Percentiles rank a stretch among this genome's conserved stretches.
phyloP scores from a whole-genome alignment of 1,140 invertebrate genomes.

The Temnothorax curvispinosus region DNA sequence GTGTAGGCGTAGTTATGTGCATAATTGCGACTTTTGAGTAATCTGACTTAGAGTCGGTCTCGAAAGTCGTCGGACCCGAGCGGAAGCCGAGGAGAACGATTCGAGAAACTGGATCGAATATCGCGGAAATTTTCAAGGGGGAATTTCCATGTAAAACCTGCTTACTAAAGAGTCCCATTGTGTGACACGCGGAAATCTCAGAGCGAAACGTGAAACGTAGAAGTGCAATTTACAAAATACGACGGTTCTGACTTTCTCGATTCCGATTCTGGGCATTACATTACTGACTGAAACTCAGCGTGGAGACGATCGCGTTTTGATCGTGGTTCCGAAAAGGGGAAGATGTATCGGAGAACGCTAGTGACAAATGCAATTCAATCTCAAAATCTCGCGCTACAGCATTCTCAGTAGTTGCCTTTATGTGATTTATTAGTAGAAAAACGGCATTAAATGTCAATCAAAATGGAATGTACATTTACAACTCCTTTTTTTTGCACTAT shows the following conservation, averaged over 20 bases:
- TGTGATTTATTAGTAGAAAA: neutral
- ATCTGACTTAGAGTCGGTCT: slow-evolving; percentile 27
- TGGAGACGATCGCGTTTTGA: slow-evolving; percentile 51
- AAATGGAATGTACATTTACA: neutral
- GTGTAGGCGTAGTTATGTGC: slow-evolving; percentile 69
- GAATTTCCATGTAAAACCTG: no score
- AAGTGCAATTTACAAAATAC: neutral
- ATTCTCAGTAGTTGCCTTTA: slow-evolving; percentile 19
- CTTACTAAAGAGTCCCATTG: neutral
- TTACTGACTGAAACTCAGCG: slow-evolving; percentile 44
- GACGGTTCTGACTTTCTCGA: slow-evolving; percentile 1
- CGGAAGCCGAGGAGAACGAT: neutral
- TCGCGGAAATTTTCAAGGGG: neutral
- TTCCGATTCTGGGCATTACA: slow-evolving; percentile 54
- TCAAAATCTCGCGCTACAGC: neutral
- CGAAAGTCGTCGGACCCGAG: slow-evolving; percentile 27
- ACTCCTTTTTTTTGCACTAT: neutral
- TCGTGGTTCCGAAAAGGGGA: neutral
- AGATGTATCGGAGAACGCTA: neutral
- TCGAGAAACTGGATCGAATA: neutral
- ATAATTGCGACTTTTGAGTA: slow-evolving; percentile 36
- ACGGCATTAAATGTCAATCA: slow-evolving; percentile 20
- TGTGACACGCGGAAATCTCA: neutral
- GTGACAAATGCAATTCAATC: neutral
- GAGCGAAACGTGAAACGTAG: neutral